Conservation (phyloP, 2,797 vertebrate species). For the Propithecus perrieri region DNA sequence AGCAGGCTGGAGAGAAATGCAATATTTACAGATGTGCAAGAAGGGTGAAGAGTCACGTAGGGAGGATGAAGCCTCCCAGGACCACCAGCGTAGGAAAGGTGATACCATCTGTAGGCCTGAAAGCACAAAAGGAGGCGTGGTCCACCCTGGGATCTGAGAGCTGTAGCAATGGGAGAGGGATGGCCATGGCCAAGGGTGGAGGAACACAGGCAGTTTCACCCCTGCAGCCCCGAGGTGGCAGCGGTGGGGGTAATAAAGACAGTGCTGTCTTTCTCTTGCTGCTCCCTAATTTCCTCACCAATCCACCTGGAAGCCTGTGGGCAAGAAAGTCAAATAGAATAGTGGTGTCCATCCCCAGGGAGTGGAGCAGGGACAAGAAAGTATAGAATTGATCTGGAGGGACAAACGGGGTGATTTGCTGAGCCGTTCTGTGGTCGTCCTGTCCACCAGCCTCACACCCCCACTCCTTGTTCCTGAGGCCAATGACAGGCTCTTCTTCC, state of each 20-base stretch:
- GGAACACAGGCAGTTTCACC: no score
- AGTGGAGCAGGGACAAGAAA: neutral
- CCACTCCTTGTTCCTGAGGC: neutral
- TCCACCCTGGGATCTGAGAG: neutral
- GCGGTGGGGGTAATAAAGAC: rapidly evolving
- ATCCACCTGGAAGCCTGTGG: neutral
- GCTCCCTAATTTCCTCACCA: neutral
- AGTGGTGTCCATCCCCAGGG: neutral
- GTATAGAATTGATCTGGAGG: neutral
- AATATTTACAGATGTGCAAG: neutral
- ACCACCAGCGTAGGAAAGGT: neutral
- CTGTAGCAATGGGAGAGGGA: neutral
- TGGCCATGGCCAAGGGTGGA: no score
- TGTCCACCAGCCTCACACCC: neutral
- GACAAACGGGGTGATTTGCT: neutral
- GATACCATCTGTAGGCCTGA: neutral
- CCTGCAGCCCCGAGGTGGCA: neutral
- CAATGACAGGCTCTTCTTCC: neutral
- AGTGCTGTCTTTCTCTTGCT: neutral
- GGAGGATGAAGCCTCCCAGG: neutral
- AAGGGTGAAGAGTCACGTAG: neutral
- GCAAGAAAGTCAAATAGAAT: neutral
- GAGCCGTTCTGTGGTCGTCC: neutral
- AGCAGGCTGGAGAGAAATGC: neutral
- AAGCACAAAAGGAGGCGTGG: neutral